Evolutionary conservation across 1,140 invertebrate genomes (phyloP), one percentile per base, ranked within the genome.

Genomic region (Pseudomyrmex sp.): DNA sequence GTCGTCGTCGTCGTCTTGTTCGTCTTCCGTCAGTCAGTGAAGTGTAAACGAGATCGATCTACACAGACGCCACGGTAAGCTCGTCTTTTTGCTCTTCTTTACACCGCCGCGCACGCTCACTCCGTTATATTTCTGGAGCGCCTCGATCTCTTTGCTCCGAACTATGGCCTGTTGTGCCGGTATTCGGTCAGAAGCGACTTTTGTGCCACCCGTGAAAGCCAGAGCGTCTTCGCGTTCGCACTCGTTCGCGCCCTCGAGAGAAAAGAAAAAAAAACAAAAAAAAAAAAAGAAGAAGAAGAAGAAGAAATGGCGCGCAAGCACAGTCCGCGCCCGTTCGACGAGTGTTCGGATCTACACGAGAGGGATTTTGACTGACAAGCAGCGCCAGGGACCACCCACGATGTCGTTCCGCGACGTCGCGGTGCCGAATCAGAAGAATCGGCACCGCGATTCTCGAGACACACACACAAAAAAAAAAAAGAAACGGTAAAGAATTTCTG

Each of bases 41-140:
- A 90, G 89, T 89, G 89, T 90, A 90, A 90, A 90, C 88, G 88
- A 88, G 85, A 90, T 90, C 88, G 83, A 89, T 86, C 88, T 73
- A 74, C 62, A 82, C 61, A 87, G 85, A 85, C 88, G 76, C 74
- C 77, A 75, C 82, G 74, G 76, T 72, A 75, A 74, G 70, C 69
- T 77, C 54, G 66, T 66, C 75, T 87, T 89, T 89, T 86, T 87
- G 70, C 74, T 89, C 69, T 87, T 89, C 63, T 88, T 35, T 86
- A 75, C 61, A 75, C 35, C 80, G 65, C 80, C 58, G 66, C 66
- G 84, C 68, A 4, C 35, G 35, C 35, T 35, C 35, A 72, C 82
- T 61, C 69, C 76, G 84, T 88, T 35, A 70, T 87, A 88, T 88
- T 88, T 88, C 87, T 87, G 85, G 86, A 82, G 35, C 83, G 48